These are phyloP conservation scores for Syngnathus rostellatus DNA, from an alignment of 2,797 vertebrate genomes.

Conservation along the genomic window DNA sequence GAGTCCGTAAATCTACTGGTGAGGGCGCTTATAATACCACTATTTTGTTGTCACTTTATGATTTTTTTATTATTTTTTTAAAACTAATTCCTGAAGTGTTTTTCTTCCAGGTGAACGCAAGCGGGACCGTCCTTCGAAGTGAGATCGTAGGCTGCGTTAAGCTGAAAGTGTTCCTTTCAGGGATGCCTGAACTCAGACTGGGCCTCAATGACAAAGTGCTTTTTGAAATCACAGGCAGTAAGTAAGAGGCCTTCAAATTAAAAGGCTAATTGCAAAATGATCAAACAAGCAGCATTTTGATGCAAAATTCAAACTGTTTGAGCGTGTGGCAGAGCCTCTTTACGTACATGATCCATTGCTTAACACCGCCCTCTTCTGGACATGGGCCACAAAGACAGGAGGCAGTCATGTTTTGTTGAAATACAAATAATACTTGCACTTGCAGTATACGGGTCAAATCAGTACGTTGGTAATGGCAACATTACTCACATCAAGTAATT, in stretches of 20 bases:
- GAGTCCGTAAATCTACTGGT: slow-evolving; percentile 79
- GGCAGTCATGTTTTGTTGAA: not conserved
- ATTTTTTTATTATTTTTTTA: too few relatives aligned
- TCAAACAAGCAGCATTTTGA: slow-evolving; percentile 15
- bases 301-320: slow-evolving; percentile 11
- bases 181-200: slow-evolving; percentile 76
- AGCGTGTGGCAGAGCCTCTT: slow-evolving; percentile 11
- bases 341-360: slow-evolving; percentile 1
- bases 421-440: not conserved
- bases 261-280: too few relatives aligned
- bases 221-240: slow-evolving; percentile 76
- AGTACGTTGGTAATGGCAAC: not conserved
- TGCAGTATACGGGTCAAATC: not conserved
- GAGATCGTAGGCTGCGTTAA: slow-evolving; percentile 75
- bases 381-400: slow-evolving; percentile 8
- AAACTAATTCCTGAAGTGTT: not conserved
- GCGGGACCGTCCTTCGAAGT: slow-evolving; percentile 69
- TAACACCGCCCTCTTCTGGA: slow-evolving; percentile 65
- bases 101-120: slow-evolving; percentile 64
- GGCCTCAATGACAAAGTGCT: slow-evolving; percentile 79
- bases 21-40: too few relatives aligned
- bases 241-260: slow-evolving; percentile 39
- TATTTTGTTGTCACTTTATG: not conserved
- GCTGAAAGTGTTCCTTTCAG: slow-evolving; percentile 73
- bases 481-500: not conserved